Evolutionary conservation across 2,888 invertebrate genomes (phyloP).

Genomic region (Acanthococcus lagerstroemiae): DNA sequence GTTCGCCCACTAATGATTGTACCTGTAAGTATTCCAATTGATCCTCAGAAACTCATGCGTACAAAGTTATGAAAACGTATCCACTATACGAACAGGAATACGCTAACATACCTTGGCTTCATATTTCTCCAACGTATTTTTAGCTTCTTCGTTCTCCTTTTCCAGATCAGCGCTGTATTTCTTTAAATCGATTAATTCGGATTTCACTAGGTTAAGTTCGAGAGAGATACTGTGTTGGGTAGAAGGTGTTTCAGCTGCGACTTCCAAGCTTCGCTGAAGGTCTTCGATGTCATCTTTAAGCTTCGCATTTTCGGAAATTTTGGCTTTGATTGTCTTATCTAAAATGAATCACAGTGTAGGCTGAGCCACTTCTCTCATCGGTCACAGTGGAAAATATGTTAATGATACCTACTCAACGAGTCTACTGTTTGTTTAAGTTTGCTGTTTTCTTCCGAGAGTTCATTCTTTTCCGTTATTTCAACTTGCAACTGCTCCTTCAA

Average conservation of each 20-base stretch:
- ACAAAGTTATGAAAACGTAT: neutral
- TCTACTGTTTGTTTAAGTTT: slow-evolving; percentile 1
- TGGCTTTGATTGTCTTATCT: neutral
- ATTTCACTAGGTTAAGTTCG: neutral
- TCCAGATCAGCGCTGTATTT: neutral
- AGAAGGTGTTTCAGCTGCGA: neutral
- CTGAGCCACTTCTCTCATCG: neutral
- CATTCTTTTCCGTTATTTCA: slow-evolving; percentile 13
- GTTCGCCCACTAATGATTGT: neutral
- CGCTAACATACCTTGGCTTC: neutral
- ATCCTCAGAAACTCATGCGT: neutral
- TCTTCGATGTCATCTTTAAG: slow-evolving; percentile 2
- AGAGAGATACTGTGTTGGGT: neutral
- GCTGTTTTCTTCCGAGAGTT: slow-evolving; percentile 8
- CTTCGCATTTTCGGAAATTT: neutral
- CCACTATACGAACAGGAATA: neutral
- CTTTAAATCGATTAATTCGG: neutral
- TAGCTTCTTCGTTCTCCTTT: neutral
- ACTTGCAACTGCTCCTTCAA: neutral
- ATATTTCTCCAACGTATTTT: neutral
- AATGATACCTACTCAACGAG: slow-evolving; percentile 4
- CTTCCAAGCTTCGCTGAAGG: neutral
- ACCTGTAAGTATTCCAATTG: neutral
- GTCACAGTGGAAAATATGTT: neutral
- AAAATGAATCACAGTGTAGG: neutral